These are phyloP conservation scores for Aricia agestis DNA, from an alignment of 1,140 invertebrate species.

Conservation along the genomic window DNA sequence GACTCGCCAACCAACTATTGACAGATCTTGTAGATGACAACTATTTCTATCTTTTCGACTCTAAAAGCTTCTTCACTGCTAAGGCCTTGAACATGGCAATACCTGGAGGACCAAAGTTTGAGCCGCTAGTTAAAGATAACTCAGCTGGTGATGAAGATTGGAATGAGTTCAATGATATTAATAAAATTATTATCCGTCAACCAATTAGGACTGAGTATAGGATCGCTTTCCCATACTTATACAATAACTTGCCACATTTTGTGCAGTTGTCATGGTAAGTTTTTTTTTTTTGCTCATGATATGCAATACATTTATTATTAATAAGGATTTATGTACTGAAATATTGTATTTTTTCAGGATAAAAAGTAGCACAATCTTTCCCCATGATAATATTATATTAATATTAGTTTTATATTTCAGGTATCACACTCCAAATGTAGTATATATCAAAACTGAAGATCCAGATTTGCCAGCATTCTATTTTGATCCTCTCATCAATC, in stretches of 20 bases:
- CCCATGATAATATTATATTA: too few relatives aligned
- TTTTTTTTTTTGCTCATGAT: too few relatives aligned
- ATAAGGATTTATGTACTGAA: too few relatives aligned
- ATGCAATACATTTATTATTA: too few relatives aligned
- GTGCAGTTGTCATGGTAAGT: constrained; percentile 95
- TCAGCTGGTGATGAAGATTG: constrained; percentile 99
- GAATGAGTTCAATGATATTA: constrained; percentile 99
- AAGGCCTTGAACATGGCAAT: constrained; percentile 99
- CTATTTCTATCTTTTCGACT: constrained; percentile 99
- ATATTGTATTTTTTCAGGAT: too few relatives aligned
- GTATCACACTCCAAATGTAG: constrained; percentile 99
- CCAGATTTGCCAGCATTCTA: constrained; percentile 99
- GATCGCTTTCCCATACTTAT: constrained; percentile 99
- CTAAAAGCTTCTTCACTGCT: constrained; percentile 99
- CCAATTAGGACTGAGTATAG: constrained; percentile 99
- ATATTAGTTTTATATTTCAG: too few relatives aligned
- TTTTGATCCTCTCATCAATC: constrained; percentile 99
- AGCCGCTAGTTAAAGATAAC: constrained; percentile 98
- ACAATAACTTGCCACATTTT: constrained; percentile 98
- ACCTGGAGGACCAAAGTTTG: constrained; percentile 99
- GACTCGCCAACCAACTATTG: constrained; percentile 97
- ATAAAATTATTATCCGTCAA: constrained; percentile 99
- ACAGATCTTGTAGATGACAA: constrained; percentile 99
- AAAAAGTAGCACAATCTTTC: too few relatives aligned
- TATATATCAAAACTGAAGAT: constrained; percentile 99